Conservation (phyloP, 2,888 invertebrate genomes). For the Hyposoter dolosus region DNA sequence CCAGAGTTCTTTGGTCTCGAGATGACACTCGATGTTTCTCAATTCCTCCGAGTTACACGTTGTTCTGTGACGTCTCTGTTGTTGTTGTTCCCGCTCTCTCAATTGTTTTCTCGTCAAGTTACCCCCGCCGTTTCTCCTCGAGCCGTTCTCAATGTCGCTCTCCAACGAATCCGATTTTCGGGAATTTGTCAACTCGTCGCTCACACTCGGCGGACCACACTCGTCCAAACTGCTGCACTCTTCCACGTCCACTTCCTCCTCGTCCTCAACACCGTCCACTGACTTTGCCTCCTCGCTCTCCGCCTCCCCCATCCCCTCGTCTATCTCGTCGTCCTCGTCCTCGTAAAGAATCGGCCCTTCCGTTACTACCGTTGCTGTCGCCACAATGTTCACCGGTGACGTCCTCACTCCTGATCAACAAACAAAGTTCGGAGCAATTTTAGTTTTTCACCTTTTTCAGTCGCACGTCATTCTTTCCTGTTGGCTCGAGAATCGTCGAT, state of each 20-base stretch:
- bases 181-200: constrained; percentile 71
- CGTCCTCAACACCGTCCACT: constrained; percentile 84
- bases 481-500: too few species aligned
- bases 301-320: constrained; percentile 86
- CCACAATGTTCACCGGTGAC: constrained; percentile 82
- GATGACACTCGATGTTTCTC: constrained; percentile 88
- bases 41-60: constrained; percentile 89
- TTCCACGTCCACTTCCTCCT: constrained; percentile 87
- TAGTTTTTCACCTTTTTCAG: neutral
- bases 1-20: constrained; percentile 94
- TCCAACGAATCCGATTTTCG: constrained; percentile 56
- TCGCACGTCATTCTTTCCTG: neutral
- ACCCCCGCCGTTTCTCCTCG: constrained; percentile 83
- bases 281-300: constrained; percentile 79
- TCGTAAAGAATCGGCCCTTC: constrained; percentile 84
- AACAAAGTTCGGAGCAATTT: neutral
- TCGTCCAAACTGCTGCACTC: constrained; percentile 87
- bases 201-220: constrained; percentile 80
- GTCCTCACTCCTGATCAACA: constrained; percentile 75
- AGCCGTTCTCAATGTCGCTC: constrained; percentile 39
- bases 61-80: constrained; percentile 80
- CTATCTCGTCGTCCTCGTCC: constrained; percentile 86
- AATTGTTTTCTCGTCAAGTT: constrained; percentile 57
- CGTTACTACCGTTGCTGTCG: constrained; percentile 85
- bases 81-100: constrained; percentile 75